Base-by-base conservation (phyloP, 2,888 invertebrate species). In the Monochamus alternatus region DNA sequence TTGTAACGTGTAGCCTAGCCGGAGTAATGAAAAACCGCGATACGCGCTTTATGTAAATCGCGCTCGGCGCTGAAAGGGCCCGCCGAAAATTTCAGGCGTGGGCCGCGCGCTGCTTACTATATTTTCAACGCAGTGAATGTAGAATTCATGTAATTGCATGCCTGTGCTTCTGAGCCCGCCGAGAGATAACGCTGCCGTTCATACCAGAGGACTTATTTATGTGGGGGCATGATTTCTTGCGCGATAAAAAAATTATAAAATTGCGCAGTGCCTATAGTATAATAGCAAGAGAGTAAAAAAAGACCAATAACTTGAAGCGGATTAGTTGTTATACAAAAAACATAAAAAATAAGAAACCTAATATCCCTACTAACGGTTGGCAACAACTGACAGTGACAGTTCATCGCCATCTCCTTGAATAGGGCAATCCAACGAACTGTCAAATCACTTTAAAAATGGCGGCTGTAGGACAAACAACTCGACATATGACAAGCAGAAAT, bases 1-100 rank as follows among this genome's bases (percentile, higher is more conserved):
- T 81, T 83, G 85, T 83, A 81, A 81, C 81, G 81, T 77, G 78
- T 78, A 75, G 74, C 75, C 62, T 43, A 59, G 66, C 62, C 65
- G 74, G 74, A 77, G 81, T 86, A 86, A 86, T 86, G 85, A 86
- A 86, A 86, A 84, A 83, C 84, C 81, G 82, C 84, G 83, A 83
- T 83, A 85, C 83, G 83, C 81, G 84, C 81, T 84, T 84, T 82
- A 84, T 86, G 85, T 84, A 85, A 86, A 86, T 85, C 78, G 76
- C 55, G 71, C 67, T 70, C 31, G 51, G 51, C 47, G 58, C 44
- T 59, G 68, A 68, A 68, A 68, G 68, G 31, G 68, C 66, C 55
- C 38, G 58, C 58, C 22, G 38, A 59, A 68, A 68, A 58, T 68
- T 68, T 22, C 30, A 58, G 58, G 14, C 12, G 14, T 9, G 38